Percentiles rank a stretch among this genome's conserved stretches.
Evolutionary conservation across 53 echinoderm and acorn worm species (phyloP).

Genomic region (Paracentrotus lividus): DNA sequence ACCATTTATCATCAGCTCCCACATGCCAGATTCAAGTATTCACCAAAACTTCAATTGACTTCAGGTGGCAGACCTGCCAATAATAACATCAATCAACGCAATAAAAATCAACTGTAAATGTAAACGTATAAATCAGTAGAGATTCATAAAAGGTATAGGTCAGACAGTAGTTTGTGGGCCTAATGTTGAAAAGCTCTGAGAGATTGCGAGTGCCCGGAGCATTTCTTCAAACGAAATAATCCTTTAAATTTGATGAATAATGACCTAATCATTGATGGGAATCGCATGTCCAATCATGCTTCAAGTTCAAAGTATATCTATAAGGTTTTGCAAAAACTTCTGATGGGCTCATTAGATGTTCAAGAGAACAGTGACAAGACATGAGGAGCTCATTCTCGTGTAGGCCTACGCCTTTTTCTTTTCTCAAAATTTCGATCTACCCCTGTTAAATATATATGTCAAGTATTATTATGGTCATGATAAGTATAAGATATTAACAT

Average conservation of each 20-base stretch:
- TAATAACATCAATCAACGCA: conserved; percentile 9
- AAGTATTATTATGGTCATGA: background rate
- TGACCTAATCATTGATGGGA: too few species aligned
- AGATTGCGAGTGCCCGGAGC: background rate
- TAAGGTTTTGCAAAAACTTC: too few species aligned
- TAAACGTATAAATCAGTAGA: conserved; percentile 24
- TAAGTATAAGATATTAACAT: background rate
- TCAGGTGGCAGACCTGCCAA: conserved; percentile 37
- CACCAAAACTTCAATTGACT: conserved; percentile 42
- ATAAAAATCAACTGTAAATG: background rate
- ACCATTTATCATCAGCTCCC: background rate
- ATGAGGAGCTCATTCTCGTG: too few species aligned
- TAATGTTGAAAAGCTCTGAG: background rate
- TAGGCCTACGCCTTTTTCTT: background rate
- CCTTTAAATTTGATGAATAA: background rate
- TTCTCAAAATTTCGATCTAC: background rate
- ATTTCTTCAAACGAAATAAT: background rate
- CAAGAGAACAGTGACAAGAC: too few species aligned
- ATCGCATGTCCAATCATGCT: too few species aligned
- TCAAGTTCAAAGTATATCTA: too few species aligned
- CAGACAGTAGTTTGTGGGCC: background rate
- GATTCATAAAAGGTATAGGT: background rate
- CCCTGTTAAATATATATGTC: background rate
- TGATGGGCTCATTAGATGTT: too few species aligned
- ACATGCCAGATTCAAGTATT: background rate